phyloP scores from a whole-genome alignment of 2,888 invertebrate species.

The Chymomyza procnemis region DNA sequence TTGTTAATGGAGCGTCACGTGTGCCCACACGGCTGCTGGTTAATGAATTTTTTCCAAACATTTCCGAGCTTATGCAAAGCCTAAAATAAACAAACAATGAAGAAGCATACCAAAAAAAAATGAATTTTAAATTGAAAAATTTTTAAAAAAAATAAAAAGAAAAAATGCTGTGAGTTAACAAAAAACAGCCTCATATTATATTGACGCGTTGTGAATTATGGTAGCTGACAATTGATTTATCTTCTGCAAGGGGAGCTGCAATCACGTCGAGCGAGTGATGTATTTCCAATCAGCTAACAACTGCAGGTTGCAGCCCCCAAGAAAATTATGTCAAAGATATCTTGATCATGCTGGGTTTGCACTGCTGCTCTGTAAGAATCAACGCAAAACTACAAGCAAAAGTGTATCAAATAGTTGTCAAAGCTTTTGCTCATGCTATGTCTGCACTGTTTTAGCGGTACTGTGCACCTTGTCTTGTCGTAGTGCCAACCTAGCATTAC shows the following conservation, averaged over 20 bases:
- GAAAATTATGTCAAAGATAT: too few species aligned
- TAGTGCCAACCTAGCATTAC: not conserved
- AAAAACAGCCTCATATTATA: conserved; percentile 33
- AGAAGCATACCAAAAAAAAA: conserved; percentile 49
- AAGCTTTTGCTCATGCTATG: too few species aligned
- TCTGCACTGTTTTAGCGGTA: too few species aligned
- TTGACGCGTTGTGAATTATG: conserved; percentile 36
- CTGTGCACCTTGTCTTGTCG: conserved; percentile 4
- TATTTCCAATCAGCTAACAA: conserved; percentile 46
- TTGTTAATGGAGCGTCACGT: conserved; percentile 45
- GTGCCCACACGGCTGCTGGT: conserved; percentile 5
- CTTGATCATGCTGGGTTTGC: too few species aligned
- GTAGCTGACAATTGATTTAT: conserved; percentile 59
- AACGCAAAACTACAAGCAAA: too few species aligned
- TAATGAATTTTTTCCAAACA: conserved; percentile 44
- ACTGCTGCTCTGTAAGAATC: too few species aligned
- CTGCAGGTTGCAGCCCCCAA: conserved; percentile 33
- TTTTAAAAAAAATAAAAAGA: conserved; percentile 4
- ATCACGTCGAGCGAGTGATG: conserved; percentile 24
- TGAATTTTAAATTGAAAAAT: conserved; percentile 10
- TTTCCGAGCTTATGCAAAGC: conserved; percentile 5
- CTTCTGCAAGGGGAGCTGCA: conserved; percentile 14
- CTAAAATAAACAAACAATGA: conserved; percentile 54
- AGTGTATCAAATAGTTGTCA: too few species aligned
- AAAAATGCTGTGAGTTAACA: conserved; percentile 12